Conservation (phyloP, 2,888 invertebrate genomes). For the Saturnia japonica region DNA sequence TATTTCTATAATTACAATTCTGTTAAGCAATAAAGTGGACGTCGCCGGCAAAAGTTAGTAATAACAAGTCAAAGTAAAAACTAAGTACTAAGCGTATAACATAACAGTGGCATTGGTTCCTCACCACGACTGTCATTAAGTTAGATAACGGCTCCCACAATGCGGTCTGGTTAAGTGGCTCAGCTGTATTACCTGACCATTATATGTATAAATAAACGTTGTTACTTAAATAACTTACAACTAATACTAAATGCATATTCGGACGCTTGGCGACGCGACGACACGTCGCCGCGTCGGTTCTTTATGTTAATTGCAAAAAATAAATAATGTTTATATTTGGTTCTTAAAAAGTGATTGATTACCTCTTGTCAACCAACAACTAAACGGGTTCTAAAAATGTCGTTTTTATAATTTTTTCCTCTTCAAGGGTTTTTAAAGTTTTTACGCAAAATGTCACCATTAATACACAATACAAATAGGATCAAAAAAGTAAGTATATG, state of each 20-base stretch:
- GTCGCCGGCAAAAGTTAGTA: background rate
- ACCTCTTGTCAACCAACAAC: no score
- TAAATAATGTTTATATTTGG: no score
- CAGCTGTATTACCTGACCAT: slow-evolving; percentile 38
- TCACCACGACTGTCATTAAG: slow-evolving; percentile 16
- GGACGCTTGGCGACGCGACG: background rate
- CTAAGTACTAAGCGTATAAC: background rate
- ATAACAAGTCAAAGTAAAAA: background rate
- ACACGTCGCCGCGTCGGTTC: no score
- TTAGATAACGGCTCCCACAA: slow-evolving; percentile 17
- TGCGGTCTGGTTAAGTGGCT: slow-evolving; percentile 8
- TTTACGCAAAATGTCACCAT: no score
- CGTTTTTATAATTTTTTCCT: no score
- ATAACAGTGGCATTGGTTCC: background rate
- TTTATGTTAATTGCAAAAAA: no score
- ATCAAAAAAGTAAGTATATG: no score
- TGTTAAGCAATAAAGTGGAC: background rate
- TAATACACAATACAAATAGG: no score
- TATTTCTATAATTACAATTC: no score
- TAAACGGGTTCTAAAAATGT: no score
- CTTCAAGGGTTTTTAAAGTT: no score
- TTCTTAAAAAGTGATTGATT: no score
- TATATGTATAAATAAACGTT: slow-evolving; percentile 27
- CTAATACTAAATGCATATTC: background rate
- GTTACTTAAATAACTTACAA: background rate